Percentiles rank a stretch among this genome's conserved stretches.
phyloP scores from a whole-genome alignment of 2,113 vertebrate genomes.

The Rhombomys opimus region DNA sequence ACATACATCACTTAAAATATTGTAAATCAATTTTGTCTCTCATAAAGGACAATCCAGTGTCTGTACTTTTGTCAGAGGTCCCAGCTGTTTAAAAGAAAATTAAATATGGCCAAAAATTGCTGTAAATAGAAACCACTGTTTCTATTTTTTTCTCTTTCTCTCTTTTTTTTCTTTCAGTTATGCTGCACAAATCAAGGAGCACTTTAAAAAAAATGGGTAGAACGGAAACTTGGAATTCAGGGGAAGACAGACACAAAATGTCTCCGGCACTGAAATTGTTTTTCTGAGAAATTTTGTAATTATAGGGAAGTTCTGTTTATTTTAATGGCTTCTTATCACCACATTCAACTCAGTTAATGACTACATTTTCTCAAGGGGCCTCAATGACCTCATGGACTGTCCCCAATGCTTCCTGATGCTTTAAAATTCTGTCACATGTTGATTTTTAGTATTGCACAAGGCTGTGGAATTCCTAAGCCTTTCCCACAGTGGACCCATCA shows the following conservation, averaged over 20 bases:
- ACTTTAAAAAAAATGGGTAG: constrained; percentile 58
- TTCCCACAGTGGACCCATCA: background rate
- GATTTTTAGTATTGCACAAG: constrained; percentile 57
- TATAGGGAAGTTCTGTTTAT: constrained; percentile 88
- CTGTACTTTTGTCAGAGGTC: constrained; percentile 22
- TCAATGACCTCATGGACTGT: constrained; percentile 87
- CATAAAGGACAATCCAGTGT: background rate
- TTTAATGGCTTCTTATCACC: constrained; percentile 88
- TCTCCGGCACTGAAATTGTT: constrained; percentile 80
- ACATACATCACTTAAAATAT: background rate
- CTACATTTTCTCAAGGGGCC: constrained; percentile 84
- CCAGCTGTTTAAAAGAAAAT: constrained; percentile 62
- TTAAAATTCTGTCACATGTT: constrained; percentile 83
- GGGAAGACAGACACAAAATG: constrained; percentile 77
- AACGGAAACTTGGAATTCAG: constrained; percentile 61
- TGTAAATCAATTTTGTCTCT: constrained; percentile 8
- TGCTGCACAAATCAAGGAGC: constrained; percentile 47
- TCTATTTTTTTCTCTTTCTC: background rate
- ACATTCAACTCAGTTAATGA: constrained; percentile 85
- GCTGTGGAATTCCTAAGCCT: background rate
- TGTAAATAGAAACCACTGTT: background rate
- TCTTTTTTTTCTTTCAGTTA: background rate
- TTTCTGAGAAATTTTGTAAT: constrained; percentile 83
- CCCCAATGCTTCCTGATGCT: constrained; percentile 82
- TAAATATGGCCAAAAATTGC: constrained; percentile 46